Evolutionary conservation across 2,113 vertebrate genomes (phyloP).

Genomic region (Pygoscelis adeliae): DNA sequence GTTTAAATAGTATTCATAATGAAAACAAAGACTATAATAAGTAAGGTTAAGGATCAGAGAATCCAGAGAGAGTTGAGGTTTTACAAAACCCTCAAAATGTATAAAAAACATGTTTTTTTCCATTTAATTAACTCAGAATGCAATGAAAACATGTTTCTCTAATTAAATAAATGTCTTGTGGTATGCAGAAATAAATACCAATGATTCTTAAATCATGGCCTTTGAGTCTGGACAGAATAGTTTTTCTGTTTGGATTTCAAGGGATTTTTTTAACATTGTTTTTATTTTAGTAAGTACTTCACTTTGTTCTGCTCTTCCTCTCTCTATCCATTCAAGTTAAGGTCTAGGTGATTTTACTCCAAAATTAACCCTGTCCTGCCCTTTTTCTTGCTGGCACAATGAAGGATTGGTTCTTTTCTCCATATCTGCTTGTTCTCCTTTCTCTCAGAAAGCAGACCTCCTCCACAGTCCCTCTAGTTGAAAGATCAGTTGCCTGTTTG

Average conservation of each 20-base stretch:
- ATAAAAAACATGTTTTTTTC: not conserved
- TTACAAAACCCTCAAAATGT: constrained; percentile 16
- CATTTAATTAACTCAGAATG: constrained; percentile 45
- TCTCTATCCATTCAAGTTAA: not conserved
- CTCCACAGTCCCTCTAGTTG: not conserved
- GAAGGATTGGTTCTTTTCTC: not conserved
- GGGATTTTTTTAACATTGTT: not conserved
- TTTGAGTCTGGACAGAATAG: not conserved
- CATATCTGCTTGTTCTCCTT: not conserved
- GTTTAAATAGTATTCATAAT: constrained; percentile 21
- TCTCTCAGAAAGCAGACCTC: not conserved
- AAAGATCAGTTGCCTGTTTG: not conserved
- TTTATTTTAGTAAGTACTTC: not conserved
- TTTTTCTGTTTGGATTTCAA: not conserved
- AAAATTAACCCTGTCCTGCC: not conserved
- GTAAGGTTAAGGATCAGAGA: constrained; percentile 56
- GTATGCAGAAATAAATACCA: constrained; percentile 58
- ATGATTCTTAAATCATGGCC: constrained; percentile 1
- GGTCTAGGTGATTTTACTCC: not conserved
- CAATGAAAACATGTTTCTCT: constrained; percentile 48
- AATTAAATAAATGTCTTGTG: constrained; percentile 58
- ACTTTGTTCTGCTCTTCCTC: not conserved
- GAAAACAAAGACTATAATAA: constrained; percentile 48
- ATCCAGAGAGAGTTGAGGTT: constrained; percentile 18
- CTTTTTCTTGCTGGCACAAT: not conserved